Evolutionary conservation across 2,113 vertebrate genomes (phyloP).

Genomic region (Oreochromis spilurus): DNA sequence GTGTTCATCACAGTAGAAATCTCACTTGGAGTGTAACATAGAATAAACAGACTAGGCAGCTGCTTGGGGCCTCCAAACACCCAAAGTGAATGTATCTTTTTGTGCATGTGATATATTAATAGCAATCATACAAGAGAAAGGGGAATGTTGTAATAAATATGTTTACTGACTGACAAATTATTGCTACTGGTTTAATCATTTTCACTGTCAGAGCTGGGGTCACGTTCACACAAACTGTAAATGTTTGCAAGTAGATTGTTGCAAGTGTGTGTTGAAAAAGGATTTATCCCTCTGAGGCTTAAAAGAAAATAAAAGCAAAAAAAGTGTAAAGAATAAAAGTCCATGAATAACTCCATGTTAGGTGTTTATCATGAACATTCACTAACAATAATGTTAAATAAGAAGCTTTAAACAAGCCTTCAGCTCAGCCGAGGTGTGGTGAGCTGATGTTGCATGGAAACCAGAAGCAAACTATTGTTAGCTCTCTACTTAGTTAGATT

Average conservation of each 20-base stretch:
- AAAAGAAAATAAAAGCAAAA: not conserved
- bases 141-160: not conserved
- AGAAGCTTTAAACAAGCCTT: not conserved
- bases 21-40: not conserved
- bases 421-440: not conserved
- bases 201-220: not conserved
- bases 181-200: not conserved
- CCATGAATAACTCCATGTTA: not conserved
- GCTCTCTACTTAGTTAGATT: not conserved
- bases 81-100: not conserved
- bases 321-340: not conserved
- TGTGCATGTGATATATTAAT: not conserved
- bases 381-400: not conserved
- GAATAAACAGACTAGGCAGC: not conserved
- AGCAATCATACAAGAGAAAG: not conserved
- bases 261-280: not conserved
- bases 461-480: not conserved
- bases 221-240: not conserved
- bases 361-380: not conserved
- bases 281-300: not conserved
- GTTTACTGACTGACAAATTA: not conserved
- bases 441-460: not conserved
- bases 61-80: not conserved
- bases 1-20: not conserved
- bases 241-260: not conserved